phyloP scores from a whole-genome alignment of 2,797 vertebrate genomes.

The Poecilia gillii region DNA sequence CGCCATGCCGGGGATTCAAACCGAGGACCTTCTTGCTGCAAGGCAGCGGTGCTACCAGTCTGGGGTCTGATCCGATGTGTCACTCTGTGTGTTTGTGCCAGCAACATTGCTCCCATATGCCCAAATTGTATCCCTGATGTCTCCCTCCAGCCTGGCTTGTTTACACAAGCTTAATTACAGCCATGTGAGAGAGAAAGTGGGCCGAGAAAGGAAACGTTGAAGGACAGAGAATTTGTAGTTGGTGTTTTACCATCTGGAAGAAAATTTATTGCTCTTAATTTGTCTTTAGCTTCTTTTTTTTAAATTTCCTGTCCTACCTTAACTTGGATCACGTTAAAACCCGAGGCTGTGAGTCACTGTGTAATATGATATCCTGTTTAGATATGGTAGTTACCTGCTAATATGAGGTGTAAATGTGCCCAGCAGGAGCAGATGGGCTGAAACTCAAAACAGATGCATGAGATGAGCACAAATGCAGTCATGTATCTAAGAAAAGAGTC shows the following conservation, averaged over 20 bases:
- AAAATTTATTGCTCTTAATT: slow-evolving; percentile 34
- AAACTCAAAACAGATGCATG: slow-evolving; percentile 16
- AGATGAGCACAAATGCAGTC: slow-evolving; percentile 6
- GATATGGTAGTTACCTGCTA: slow-evolving; percentile 4
- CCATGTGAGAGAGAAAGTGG: slow-evolving; percentile 59
- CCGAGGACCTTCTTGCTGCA: background rate
- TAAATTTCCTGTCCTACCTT: background rate
- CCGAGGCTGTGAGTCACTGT: slow-evolving; percentile 21
- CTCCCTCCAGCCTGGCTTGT: slow-evolving; percentile 61
- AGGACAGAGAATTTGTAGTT: background rate
- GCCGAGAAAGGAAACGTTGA: slow-evolving; percentile 23
- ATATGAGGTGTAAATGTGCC: slow-evolving; percentile 20
- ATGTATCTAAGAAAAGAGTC: background rate
- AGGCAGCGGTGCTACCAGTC: slow-evolving; percentile 1
- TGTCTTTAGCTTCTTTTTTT: background rate
- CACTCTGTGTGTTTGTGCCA: slow-evolving; percentile 45
- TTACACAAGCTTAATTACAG: slow-evolving; percentile 69
- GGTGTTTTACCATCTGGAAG: slow-evolving; percentile 48
- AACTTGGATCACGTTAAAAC: slow-evolving; percentile 19
- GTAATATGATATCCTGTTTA: background rate
- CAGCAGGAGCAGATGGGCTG: slow-evolving; percentile 14
- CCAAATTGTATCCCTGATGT: slow-evolving; percentile 62
- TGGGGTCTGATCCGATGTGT: slow-evolving; percentile 27
- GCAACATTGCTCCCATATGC: slow-evolving; percentile 43
- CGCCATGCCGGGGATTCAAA: background rate